These are phyloP conservation scores for Thryonomys swinderianus DNA, from an alignment of 2,113 vertebrate genomes.

Conservation along the genomic window DNA sequence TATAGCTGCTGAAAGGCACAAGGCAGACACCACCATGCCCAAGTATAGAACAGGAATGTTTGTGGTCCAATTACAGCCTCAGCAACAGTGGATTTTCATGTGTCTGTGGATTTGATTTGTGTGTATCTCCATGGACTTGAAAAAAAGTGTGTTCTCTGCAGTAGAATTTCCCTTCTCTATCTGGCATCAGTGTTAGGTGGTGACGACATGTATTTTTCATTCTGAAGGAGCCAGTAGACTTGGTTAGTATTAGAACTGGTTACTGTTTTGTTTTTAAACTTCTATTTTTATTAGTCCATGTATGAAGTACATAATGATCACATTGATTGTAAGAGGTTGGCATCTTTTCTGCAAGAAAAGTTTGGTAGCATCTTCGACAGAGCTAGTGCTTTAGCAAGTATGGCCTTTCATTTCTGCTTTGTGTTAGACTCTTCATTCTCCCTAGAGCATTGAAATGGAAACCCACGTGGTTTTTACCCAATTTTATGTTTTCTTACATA, in stretches of 20 bases:
- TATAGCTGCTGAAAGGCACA: not conserved
- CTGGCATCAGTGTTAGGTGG: no score
- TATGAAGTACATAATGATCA: not conserved
- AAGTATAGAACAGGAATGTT: not conserved
- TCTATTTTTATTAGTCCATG: not conserved
- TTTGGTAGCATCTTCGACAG: not conserved
- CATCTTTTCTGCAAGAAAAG: not conserved
- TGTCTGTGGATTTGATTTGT: not conserved
- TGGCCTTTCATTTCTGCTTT: slow-evolving; percentile 18
- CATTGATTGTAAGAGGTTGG: not conserved
- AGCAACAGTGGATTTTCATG: no score
- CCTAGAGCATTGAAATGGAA: not conserved
- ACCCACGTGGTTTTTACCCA: not conserved
- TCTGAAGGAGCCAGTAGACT: not conserved
- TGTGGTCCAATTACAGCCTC: rapidly evolving
- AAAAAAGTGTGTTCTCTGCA: not conserved
- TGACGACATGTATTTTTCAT: not conserved
- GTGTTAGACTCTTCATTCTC: not conserved
- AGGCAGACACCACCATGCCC: not conserved
- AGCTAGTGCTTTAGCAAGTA: not conserved
- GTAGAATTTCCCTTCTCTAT: not conserved
- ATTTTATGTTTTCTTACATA: not conserved
- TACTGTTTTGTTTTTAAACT: not conserved
- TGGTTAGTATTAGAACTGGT: not conserved
- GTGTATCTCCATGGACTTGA: not conserved